Percentiles rank a stretch among this genome's conserved stretches.
Evolutionary conservation across 2,113 vertebrate species (phyloP).

Genomic region (Platysteira castanea): DNA sequence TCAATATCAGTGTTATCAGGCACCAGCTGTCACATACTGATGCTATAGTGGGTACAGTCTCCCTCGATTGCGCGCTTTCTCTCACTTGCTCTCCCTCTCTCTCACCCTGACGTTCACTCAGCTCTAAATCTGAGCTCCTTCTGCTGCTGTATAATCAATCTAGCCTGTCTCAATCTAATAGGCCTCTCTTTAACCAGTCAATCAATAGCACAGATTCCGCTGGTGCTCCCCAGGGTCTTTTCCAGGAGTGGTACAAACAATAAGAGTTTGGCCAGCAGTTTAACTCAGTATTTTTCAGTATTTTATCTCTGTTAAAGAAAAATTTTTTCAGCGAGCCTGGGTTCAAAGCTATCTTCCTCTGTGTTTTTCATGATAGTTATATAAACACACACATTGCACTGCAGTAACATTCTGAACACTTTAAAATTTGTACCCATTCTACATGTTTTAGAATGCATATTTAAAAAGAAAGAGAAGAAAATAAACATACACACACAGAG

Average conservation of each 20-base stretch:
- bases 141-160: conserved; percentile 76
- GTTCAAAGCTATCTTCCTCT: not conserved
- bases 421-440: not conserved
- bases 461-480: not conserved
- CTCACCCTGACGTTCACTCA: conserved; percentile 47
- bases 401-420: not conserved
- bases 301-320: conserved; percentile 40
- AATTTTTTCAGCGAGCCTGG: not conserved
- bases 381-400: not conserved
- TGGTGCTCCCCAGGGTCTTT: conserved; percentile 62
- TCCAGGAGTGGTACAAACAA: conserved; percentile 56
- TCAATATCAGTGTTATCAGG: conserved; percentile 1
- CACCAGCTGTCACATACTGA: conserved; percentile 47
- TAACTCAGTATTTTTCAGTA: conserved; percentile 56
- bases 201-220: conserved; percentile 75
- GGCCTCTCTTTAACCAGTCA: conserved; percentile 78
- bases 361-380: not conserved
- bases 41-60: not conserved
- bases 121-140: conserved; percentile 63
- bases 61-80: not conserved
- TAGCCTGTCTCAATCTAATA: conserved; percentile 77
- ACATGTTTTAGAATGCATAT: not conserved
- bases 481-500: not conserved
- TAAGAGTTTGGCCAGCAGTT: conserved; percentile 70
- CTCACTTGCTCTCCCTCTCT: conserved; percentile 1